Base-by-base conservation (phyloP, 2,797 vertebrate species). In the Luscinia megarhynchos region DNA sequence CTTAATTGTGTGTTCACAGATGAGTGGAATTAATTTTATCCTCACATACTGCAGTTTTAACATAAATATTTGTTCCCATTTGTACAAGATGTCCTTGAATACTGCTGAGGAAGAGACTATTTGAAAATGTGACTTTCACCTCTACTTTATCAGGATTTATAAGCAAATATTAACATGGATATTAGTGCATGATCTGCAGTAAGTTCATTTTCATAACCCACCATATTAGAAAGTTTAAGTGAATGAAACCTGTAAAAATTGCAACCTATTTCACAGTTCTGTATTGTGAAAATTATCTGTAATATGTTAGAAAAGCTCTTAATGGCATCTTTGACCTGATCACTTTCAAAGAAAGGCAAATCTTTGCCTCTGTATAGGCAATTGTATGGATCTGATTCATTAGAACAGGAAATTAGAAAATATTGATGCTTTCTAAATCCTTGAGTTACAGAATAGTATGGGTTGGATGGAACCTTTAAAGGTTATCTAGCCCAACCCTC, bases 1-100 rank as follows among this genome's bases (percentile, higher is more conserved):
- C 45, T 88, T 73, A 85, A 86, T 64, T 92, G 67, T 74, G 62
- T 94, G 38, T 86, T 93, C 55, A 76, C 53, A 74, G 76, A 72
- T 59, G 36, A 95, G 76, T 58, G 34, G 74, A 62, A 81, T 96
- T 93, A 15, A 82, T 87, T 94, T 96, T 87, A 66, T 59, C 32
- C 36, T 70, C 72, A 69, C 19, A 62, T 68, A 83, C 36, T 82
- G 68, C 34, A 80, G 38, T 84, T 90, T 91, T 87, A 82, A 68
- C 50, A 53, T 34, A 89, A 93, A 87, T 86, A 81, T 89, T 87
- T 81, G 29, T 48, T 93, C 32, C 32, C 23, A 59, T 66, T 92
- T 94, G 15, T 66, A 58, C 29, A 73, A 77, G 51, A 7, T 85
- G 40, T 55, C 61, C 84, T 91, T 94, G 59, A 93, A 90, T 53